Base-by-base conservation (phyloP, 64 coral and sea anemone species). In the Montipora cactus region DNA sequence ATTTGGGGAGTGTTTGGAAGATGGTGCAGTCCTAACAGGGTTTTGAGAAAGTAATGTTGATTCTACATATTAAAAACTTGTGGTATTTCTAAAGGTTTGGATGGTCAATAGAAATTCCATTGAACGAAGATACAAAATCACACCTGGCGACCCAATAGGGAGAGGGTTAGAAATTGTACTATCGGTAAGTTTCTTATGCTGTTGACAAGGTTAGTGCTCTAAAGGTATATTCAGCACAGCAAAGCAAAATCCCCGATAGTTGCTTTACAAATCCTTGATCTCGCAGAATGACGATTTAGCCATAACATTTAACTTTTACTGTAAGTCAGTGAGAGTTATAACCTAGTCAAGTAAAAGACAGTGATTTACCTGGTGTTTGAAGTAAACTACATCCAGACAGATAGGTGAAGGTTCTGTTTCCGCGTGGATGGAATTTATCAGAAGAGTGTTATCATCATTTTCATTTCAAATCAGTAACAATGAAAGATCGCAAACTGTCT, bases 81-180 rank as follows among this genome's bases (percentile, higher is more conserved):
- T 37, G 76, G 23, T 76, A 50, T 11, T 5, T 47, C 22, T 66
- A 8, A 20, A 92, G 90, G 68, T 86, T 51, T 92, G 81, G 67
- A 76, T 86, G 72, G 72, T 81, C 74, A 73, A 87, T 49, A 72
- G 74, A 14, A 82, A 82, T 14, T 19, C 90, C 16, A 92, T 92
- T 49, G 71, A 92, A 50, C 1, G 12, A 52, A 80, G 90, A n/a
- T 75, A 20, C 71, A 77, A 49, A 75, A 70, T 92, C 19, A 92
- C 90, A 21, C n/a, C 68, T 44, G 58, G 44, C 85, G 46, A 92
- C 72, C 72, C 90, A 9, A 0, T 86, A 49, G 90, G 90, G 79
- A 77, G 57, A 59, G 81, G 72, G 7, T 92, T 80, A 80, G 80
- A 92, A 48, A 57, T 86, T 8, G 58, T 75, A 2, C 58, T 92